A percentile compares a stretch with the other conserved stretches of the same genome.
These are phyloP conservation scores for Dryadula phaetusa DNA, from an alignment of 2,888 invertebrate species.

Conservation along the genomic window DNA sequence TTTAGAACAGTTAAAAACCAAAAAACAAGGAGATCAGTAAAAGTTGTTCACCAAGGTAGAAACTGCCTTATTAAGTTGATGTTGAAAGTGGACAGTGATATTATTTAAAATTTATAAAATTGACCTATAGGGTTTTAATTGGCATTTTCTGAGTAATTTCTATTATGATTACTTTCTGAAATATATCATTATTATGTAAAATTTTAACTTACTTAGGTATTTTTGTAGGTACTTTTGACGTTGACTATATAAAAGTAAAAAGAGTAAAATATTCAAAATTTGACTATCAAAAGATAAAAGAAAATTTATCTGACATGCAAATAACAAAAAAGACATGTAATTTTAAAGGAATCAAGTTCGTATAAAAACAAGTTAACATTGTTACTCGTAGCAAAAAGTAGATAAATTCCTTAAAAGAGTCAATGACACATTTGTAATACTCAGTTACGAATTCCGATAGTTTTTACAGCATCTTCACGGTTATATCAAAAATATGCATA, in stretches of 20 bases:
- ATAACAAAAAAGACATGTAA: conserved; percentile 6
- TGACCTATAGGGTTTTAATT: neutral
- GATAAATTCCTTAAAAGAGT: conserved; percentile 42
- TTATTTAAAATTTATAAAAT: neutral
- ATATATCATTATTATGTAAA: too few relatives aligned
- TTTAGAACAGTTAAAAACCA: neutral
- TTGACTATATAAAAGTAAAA: neutral
- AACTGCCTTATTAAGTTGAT: neutral
- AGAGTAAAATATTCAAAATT: neutral
- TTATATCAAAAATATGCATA: conserved; percentile 49
- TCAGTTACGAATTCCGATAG: conserved; percentile 58
- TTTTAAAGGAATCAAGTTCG: conserved; percentile 27
- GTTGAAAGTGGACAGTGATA: neutral
- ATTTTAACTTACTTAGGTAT: too few relatives aligned
- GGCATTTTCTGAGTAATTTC: neutral
- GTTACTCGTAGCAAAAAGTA: conserved; percentile 36
- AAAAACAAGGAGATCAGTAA: neutral
- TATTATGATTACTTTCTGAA: neutral
- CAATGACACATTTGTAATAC: conserved; percentile 53
- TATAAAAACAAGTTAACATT: conserved; percentile 40
- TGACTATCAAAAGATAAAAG: neutral
- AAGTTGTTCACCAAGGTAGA: neutral
- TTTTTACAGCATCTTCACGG: conserved; percentile 51
- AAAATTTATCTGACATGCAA: conserved; percentile 13
- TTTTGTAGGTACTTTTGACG: too few relatives aligned